Evolutionary conservation across 2,797 vertebrate genomes (phyloP).

Genomic region (Fratercula arctica): DNA sequence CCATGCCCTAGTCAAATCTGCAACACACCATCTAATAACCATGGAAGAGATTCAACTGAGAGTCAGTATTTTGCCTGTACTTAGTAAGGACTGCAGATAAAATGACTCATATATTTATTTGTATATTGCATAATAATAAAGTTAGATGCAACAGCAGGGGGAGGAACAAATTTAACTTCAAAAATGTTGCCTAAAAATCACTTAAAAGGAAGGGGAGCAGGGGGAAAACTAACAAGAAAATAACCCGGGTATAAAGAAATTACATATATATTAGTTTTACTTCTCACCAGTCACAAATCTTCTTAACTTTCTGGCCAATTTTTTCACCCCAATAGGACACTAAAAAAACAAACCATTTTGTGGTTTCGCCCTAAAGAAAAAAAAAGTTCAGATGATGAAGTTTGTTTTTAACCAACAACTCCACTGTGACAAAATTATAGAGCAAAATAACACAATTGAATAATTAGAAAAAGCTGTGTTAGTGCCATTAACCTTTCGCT

Average conservation of each 20-base stretch:
- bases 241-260: not conserved
- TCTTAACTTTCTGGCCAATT: conserved; percentile 98
- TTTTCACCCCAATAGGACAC: conserved; percentile 99
- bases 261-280: not conserved
- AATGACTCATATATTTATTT: not conserved
- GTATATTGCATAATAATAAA: not conserved
- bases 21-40: not conserved
- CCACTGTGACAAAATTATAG: not conserved
- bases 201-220: not conserved
- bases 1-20: not conserved
- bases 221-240: not conserved
- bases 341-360: conserved; percentile 91
- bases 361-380: conserved; percentile 83
- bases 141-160: not conserved
- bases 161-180: not conserved
- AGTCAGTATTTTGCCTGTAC: not conserved
- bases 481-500: not conserved
- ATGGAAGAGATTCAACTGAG: accelerated
- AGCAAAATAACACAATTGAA: not conserved
- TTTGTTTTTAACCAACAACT: not conserved
- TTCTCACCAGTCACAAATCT: conserved; percentile 97
- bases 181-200: not conserved
- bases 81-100: not conserved
- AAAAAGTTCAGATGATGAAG: not conserved
- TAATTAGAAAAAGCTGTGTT: not conserved